Percentiles rank a stretch among this genome's conserved stretches.
Conservation (phyloP, 2,888 invertebrate species). For the Dascillus cervinus region DNA sequence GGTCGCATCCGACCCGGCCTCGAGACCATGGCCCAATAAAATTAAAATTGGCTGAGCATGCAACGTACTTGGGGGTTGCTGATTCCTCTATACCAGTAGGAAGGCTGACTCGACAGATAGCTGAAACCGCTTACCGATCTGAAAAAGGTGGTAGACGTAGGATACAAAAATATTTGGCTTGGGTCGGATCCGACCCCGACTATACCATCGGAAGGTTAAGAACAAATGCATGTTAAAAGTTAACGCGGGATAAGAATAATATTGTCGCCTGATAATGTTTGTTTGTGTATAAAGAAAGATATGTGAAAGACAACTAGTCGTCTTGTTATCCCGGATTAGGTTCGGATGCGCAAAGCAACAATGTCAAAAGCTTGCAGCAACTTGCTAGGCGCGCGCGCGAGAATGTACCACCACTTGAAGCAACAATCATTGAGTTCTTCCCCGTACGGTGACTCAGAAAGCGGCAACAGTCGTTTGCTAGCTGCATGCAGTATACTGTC, state of each 20-base stretch:
- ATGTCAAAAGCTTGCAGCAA: slow-evolving; percentile 9
- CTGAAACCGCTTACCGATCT: too few relatives aligned
- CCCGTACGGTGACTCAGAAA: slow-evolving; percentile 14
- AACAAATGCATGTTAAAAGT: slow-evolving; percentile 18
- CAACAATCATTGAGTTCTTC: slow-evolving; percentile 17
- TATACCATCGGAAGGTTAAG: too few relatives aligned
- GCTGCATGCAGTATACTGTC: slow-evolving; percentile 8
- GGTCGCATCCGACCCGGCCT: too few relatives aligned
- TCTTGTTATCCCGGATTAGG: neutral
- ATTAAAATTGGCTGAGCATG: too few relatives aligned
- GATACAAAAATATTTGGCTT: too few relatives aligned
- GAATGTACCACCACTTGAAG: slow-evolving; percentile 17
- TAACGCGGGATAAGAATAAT: slow-evolving; percentile 9
- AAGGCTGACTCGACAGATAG: too few relatives aligned
- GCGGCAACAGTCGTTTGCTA: slow-evolving; percentile 15
- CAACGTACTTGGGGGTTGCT: too few relatives aligned
- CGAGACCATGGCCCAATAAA: too few relatives aligned
- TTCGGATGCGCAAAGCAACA: slow-evolving; percentile 13
- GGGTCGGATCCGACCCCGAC: too few relatives aligned
- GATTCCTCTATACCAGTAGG: too few relatives aligned
- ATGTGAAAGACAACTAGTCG: neutral
- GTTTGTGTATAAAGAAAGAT: slow-evolving; percentile 4
- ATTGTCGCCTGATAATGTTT: slow-evolving; percentile 8
- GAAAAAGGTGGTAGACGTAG: too few relatives aligned
- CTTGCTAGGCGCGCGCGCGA: slow-evolving; percentile 11